Evolutionary conservation across 2,888 invertebrate species (phyloP).

Genomic region (Flabesymbios commensalis): DNA sequence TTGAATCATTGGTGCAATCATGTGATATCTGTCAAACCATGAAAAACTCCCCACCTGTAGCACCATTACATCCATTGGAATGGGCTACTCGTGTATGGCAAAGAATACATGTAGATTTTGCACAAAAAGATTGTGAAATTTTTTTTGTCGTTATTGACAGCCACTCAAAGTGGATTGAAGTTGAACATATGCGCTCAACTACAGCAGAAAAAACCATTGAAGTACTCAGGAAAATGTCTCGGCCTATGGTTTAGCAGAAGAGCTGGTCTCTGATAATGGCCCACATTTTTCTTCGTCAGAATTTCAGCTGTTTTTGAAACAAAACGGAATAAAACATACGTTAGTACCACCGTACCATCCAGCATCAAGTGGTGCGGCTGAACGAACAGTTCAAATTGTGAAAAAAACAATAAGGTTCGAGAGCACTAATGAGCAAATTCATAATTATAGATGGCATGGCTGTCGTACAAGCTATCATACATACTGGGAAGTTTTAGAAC

Average conservation of each 20-base stretch:
- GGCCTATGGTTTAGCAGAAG: not conserved
- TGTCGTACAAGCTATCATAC: no score
- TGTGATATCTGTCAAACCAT: no score
- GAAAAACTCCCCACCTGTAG: no score
- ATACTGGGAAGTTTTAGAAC: no score
- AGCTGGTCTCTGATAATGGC: no score
- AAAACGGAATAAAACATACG: not conserved
- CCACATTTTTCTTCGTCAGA: no score
- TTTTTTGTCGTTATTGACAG: not conserved
- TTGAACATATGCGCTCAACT: not conserved
- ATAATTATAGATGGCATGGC: no score
- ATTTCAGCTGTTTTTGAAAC: not conserved
- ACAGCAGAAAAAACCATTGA: not conserved
- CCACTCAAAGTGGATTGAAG: not conserved
- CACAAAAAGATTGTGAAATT: not conserved
- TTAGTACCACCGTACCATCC: not conserved
- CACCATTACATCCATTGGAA: no score
- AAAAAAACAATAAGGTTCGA: not conserved
- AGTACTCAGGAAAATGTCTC: not conserved
- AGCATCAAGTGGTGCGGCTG: not conserved
- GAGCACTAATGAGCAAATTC: no score
- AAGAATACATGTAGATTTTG: conserved; percentile 3
- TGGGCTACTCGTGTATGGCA: no score
- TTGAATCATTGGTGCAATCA: no score
- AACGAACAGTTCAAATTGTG: not conserved